phyloP scores from a whole-genome alignment of 2,797 vertebrate genomes.

The Pampus argenteus region DNA sequence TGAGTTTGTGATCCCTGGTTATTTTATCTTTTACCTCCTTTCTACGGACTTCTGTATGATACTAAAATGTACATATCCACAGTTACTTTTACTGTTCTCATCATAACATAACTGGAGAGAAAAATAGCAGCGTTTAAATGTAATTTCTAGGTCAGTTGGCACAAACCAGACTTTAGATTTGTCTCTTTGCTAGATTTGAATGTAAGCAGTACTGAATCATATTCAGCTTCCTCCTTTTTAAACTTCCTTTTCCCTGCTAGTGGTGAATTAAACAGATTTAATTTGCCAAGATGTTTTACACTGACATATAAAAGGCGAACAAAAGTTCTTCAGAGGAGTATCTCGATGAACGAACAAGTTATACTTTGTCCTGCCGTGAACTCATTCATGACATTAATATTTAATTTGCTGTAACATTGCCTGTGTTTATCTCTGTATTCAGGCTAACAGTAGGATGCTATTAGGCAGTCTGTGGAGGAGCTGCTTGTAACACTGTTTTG shows the following conservation, averaged over 20 bases:
- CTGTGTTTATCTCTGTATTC: constrained; percentile 35
- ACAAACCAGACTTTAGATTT: background rate
- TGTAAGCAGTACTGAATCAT: background rate
- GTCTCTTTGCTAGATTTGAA: background rate
- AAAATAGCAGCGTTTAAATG: too few species aligned
- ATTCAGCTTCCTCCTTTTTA: background rate
- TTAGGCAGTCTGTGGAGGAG: constrained; percentile 21
- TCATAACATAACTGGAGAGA: too few species aligned
- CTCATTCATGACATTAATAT: constrained; percentile 2
- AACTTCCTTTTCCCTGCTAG: background rate
- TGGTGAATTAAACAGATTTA: constrained; percentile 19
- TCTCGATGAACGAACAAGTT: background rate
- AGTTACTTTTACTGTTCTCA: too few species aligned
- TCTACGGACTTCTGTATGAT: too few species aligned
- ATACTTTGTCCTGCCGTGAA: background rate
- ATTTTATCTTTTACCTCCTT: too few species aligned
- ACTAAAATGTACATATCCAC: too few species aligned
- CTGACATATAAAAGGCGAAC: constrained; percentile 6
- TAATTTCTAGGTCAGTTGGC: background rate
- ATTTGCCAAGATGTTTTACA: constrained; percentile 6
- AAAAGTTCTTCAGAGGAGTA: background rate
- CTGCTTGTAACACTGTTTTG: constrained; percentile 27
- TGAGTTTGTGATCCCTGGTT: too few species aligned
- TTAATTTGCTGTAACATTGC: constrained; percentile 12
- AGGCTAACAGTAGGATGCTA: constrained; percentile 33